Base-by-base conservation (phyloP, 2,888 invertebrate genomes). In the Drosophila anomelani region DNA sequence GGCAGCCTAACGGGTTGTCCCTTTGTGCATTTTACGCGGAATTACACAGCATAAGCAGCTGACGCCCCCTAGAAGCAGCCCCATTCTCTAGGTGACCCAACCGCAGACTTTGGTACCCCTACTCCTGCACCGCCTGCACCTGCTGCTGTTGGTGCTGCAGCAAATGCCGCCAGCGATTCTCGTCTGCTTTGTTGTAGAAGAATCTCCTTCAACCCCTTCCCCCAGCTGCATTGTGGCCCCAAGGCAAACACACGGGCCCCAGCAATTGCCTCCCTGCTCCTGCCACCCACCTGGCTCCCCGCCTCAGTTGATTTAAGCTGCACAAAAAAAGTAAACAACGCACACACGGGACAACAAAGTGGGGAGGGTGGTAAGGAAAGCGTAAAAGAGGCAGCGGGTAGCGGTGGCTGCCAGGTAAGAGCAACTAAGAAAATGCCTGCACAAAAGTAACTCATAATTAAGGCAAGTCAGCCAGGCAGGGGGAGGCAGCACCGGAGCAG, bases 11-110 rank as follows among this genome's bases (percentile, higher is more conserved):
- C 51, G 85, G 71, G 74, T 59, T 68, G 59, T 84, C 78, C 84
- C 85, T 81, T 88, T 85, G 87, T 88, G 81, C 89, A 84, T 81
- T 88, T 85, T 88, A 88, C 89, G 89, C 86, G 84, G 80, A 85
- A 85, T 85, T 86, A 86, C 87, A 81, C 80, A 77, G 75, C 75
- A 81, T 81, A 85, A 87, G 85, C 88, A 84, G 84, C 75, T 78
- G 77, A 66, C 76, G 78, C 72, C 62, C 34, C n/a, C 36, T 38
- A 38, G 23, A 38, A 38, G 10, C 54, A 23, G 55, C 54, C 51
- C 68, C 43, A 4, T 26, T 61, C 43, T 56, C 44, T 12, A 20
- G 57, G 36, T 64, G 57, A 74, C 46, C 66, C 57, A 29, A 74
- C 72, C 75, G 75, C 72, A 73, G 67, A 64, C 53, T 32, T 43